Evolutionary conservation across 37 sponge, comb jelly and placozoan genomes (phyloP), one percentile per base, ranked within the genome.

Genomic region (Lycopodina hypogea): DNA sequence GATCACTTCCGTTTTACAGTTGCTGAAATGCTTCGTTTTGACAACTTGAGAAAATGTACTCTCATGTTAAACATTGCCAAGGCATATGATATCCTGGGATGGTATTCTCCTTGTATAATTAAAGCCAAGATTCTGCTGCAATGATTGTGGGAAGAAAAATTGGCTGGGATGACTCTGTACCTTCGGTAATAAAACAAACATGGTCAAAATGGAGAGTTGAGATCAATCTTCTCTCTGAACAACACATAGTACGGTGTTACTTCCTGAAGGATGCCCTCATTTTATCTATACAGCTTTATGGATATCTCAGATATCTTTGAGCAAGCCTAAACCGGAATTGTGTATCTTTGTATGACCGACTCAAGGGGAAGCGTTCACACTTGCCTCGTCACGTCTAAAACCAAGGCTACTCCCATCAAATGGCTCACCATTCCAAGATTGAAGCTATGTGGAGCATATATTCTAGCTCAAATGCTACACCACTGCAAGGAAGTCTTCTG

Each of bases 21-120:
- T 11, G 37, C 68, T 37, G 30, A 15, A 23, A 36, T 34, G 11
- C 67, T 75, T 26, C 77, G 34, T 22, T 1, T 29, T 23, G 69
- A 75, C 3, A 14, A 36, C 12, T 9, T 83, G 38, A 83, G 76
- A 33, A 83, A 75, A 60, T 22, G 76, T 19, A 15, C 69, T 28
- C 76, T 83, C n/a, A 68, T 83, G n/a, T 83, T 68, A 24, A 76
- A 83, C 36, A 56, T 83, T 42, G 75, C 83, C 2, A 74, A 56
- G 34, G 65, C 58, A 4, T 83, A 67, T 68, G 83, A 83, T 36
- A 75, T 36, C 0, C 53, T 83, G 57, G 76, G 83, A 2, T 74
- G 76, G 83, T 83, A 29, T 68, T 83, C 83, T 17, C 83, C 83
- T 33, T 40, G 76, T 3, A 83, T 55, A 32, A 42, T 83, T 22